phyloP scores from a whole-genome alignment of 2,888 invertebrate genomes.

The Dolomedes plantarius region DNA sequence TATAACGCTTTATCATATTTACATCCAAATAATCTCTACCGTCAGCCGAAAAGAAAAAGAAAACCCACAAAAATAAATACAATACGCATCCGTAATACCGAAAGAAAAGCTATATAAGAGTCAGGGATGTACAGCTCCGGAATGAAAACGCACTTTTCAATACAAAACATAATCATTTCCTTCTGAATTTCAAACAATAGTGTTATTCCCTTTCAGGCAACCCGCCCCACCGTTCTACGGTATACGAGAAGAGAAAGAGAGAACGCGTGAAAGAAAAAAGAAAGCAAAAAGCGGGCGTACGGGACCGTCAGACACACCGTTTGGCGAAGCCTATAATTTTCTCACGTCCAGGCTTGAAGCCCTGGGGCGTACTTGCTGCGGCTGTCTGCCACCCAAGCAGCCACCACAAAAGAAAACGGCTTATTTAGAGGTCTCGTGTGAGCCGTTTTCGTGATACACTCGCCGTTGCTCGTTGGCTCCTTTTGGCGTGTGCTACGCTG shows the following conservation, averaged over 20 bases:
- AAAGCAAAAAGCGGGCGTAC: not conserved
- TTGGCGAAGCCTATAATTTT: slow-evolving; percentile 67
- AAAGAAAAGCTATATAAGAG: too few species aligned
- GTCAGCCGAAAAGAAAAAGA: not conserved
- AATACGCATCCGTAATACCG: not conserved
- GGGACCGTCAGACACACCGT: slow-evolving; percentile 52
- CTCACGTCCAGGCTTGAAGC: slow-evolving; percentile 57
- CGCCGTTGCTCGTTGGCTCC: too few species aligned
- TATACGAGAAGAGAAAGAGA: not conserved
- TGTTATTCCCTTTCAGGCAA: not conserved
- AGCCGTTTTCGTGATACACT: not conserved
- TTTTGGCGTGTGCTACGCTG: too few species aligned
- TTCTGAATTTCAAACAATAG: not conserved
- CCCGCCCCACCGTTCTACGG: not conserved
- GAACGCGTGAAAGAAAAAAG: not conserved
- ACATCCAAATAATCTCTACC: too few species aligned
- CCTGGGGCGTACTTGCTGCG: slow-evolving; percentile 30
- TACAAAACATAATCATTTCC: not conserved
- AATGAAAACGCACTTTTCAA: not conserved
- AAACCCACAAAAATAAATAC: not conserved
- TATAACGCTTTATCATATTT: too few species aligned
- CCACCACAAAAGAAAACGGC: not conserved
- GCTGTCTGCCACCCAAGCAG: slow-evolving; percentile 50
- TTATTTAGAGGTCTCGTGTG: not conserved
- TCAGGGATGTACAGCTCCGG: too few species aligned